Percentiles rank a stretch among this genome's conserved stretches.
Conservation (phyloP, 2,888 invertebrate genomes). For the Embidobia sp. region DNA sequence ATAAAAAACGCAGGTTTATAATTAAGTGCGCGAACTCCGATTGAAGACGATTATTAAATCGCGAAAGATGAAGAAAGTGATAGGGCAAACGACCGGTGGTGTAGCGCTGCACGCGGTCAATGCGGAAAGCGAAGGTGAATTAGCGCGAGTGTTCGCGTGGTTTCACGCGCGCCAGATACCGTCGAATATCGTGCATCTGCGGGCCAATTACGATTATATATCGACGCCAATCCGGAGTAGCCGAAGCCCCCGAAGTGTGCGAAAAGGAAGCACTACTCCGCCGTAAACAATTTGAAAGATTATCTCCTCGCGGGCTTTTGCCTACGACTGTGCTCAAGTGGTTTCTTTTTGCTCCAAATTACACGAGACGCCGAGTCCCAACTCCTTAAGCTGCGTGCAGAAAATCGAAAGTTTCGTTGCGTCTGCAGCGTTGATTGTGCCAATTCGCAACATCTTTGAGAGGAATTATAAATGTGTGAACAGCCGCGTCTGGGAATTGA, state of each 20-base stretch:
- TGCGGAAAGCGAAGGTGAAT: slow-evolving; percentile 59
- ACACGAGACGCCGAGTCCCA: slow-evolving; percentile 4
- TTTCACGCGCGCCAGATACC: slow-evolving; percentile 40
- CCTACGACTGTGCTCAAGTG: slow-evolving; percentile 22
- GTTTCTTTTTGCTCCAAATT: slow-evolving; percentile 19
- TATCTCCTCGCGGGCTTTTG: slow-evolving; percentile 33
- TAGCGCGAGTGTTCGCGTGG: slow-evolving; percentile 44
- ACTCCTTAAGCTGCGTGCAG: no score
- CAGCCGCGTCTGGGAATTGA: no score
- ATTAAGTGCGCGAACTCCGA: slow-evolving; percentile 25
- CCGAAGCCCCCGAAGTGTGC: slow-evolving; percentile 58
- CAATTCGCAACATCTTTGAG: no score
- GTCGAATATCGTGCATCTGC: slow-evolving; percentile 60
- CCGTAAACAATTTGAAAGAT: slow-evolving; percentile 62
- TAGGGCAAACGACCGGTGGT: slow-evolving; percentile 9
- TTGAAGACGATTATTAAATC: slow-evolving; percentile 47
- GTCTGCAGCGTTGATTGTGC: no score
- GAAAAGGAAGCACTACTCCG: slow-evolving; percentile 61
- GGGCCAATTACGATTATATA: slow-evolving; percentile 61
- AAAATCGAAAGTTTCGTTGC: no score
- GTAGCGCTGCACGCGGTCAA: no score
- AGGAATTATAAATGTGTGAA: no score
- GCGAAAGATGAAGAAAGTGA: slow-evolving; percentile 54
- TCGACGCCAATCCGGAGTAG: slow-evolving; percentile 56
- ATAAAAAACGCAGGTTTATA: slow-evolving; percentile 10